Conservation (phyloP, 2,113 vertebrate genomes). For the Hippocampus mohnikei region DNA sequence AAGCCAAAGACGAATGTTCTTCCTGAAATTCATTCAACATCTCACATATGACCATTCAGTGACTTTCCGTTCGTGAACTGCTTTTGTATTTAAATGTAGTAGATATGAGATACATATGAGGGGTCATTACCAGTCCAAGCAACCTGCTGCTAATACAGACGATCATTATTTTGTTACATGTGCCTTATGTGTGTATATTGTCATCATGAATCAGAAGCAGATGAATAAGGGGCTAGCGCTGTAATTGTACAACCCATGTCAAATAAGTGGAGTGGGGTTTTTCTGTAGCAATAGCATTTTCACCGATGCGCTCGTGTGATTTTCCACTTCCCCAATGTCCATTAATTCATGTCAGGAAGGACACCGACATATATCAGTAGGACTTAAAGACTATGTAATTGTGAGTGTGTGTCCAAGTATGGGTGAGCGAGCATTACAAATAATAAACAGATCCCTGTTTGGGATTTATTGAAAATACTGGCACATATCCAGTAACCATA, state of each 20-base stretch:
- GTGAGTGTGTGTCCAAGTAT: background rate
- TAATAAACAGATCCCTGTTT: background rate
- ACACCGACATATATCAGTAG: conserved; percentile 16
- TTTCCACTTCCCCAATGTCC: background rate
- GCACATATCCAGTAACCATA: background rate
- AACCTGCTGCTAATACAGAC: conserved; percentile 19
- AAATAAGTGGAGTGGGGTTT: conserved; percentile 6
- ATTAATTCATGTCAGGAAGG: conserved; percentile 7
- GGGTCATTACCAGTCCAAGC: conserved; percentile 8
- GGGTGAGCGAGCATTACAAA: background rate
- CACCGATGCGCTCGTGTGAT: background rate
- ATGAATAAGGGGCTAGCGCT: conserved; percentile 6
- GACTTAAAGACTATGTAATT: background rate
- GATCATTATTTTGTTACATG: conserved; percentile 8
- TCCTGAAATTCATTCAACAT: background rate
- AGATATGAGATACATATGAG: background rate
- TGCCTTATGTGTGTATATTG: background rate
- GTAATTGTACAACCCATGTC: background rate
- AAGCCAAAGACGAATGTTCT: background rate
- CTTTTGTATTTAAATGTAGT: background rate
- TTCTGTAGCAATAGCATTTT: background rate
- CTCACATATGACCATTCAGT: background rate
- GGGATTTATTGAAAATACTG: background rate
- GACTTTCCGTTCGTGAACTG: background rate
- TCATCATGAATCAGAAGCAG: conserved; percentile 20